Evolutionary conservation across 2,113 vertebrate species (phyloP), one percentile per base, ranked within the genome.

Genomic region (Apeltes quadracus): DNA sequence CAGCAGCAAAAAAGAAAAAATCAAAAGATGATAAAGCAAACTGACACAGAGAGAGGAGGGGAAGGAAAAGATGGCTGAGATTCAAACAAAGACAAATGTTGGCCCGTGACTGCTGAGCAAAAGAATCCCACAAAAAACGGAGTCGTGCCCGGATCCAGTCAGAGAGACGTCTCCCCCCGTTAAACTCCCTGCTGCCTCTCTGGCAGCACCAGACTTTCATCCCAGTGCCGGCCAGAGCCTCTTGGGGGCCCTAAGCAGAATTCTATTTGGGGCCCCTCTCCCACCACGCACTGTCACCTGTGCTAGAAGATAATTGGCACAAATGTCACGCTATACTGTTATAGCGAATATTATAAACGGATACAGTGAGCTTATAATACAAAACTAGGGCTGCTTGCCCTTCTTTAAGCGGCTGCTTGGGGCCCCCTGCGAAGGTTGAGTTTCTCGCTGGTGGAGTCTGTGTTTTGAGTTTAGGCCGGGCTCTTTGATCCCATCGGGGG

Each of bases 191-290:
- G 43, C 69, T 80, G 76, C 84, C 76, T 82, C 25, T 90, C 72
- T 83, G 79, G 83, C 75, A 66, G 83, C 79, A 66, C 80, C 75
- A 88, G 55, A 29, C 65, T n/a, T n/a, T n/a, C n/a, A n/a, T n/a
- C n/a, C n/a, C n/a, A n/a, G n/a, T n/a, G n/a, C n/a, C n/a, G n/a
- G n/a, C n/a, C n/a, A n/a, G n/a, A n/a, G n/a, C n/a, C n/a, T n/a
- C n/a, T n/a, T n/a, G n/a, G n/a, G n/a, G n/a, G n/a, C n/a, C n/a
- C n/a, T n/a, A n/a, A n/a, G n/a, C n/a, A n/a, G n/a, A n/a, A n/a
- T n/a, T n/a, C n/a, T n/a, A n/a, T n/a, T n/a, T n/a, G n/a, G n/a
- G n/a, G n/a, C n/a, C n/a, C n/a, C n/a, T n/a, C n/a, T n/a, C n/a
- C n/a, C n/a, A n/a, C n/a, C n/a, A n/a, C n/a, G n/a, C n/a, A n/a